Base-by-base conservation (phyloP, 2,888 invertebrate species). In the Galerucella calmariensis region DNA sequence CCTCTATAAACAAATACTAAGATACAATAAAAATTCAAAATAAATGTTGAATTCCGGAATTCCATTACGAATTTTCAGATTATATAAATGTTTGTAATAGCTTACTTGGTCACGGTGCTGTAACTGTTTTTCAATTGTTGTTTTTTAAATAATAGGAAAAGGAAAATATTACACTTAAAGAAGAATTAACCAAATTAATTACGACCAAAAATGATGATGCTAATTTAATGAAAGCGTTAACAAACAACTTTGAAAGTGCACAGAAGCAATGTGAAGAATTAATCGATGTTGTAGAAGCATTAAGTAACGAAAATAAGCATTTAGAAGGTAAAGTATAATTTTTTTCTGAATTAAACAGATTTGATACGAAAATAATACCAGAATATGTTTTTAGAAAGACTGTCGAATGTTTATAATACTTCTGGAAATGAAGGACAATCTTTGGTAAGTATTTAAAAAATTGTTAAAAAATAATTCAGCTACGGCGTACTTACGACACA, bases 241-340 rank as follows among this genome's bases (percentile, higher is more conserved):
- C 81, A 41, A 81, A 75, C 74, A 83, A 80, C 70, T 80, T 84
- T 65, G 81, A 84, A 74, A 79, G 73, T 68, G 81, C 84, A 8
- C 84, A 84, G 75, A 81, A 82, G 73, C 84, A 85, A 65, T 84
- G 84, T 68, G 80, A 80, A 70, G 82, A 84, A 69, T 74, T 85
- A 2, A 80, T 84, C 63, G 74, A 80, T 67, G 77, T 84, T 12
- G 75, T 84, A 16, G 83, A 83, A 76, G 77, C 79, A 41, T 75
- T 84, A 59, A 81, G 82, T 16, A 81, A 80, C 44, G 84, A 85
- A 79, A 83, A 82, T 78, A 80, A 80, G 58, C 84, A 85, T 79
- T 81, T 83, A 62, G 81, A 82, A 81, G 83, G 83, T 82, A 75
- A 63, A 56, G 56, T 58, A 24, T 20, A 56, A 10, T 20, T 20